Evolutionary conservation across 2,797 vertebrate species (phyloP).

Genomic region (Streptopelia turtur): DNA sequence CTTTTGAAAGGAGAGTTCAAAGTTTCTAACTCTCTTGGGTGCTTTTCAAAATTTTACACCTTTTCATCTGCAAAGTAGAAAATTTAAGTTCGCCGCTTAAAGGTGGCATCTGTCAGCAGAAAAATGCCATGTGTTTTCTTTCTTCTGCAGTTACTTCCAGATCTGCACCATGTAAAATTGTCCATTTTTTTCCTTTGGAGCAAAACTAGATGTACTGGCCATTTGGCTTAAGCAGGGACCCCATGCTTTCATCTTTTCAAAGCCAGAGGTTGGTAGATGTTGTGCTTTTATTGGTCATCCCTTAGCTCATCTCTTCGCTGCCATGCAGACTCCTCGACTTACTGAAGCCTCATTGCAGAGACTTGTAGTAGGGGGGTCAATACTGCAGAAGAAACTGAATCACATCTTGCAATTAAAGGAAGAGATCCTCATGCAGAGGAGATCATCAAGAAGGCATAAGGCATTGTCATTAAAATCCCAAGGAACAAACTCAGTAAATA

Average conservation of each 20-base stretch:
- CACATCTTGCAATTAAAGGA: not conserved
- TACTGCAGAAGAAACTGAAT: not conserved
- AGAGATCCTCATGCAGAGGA: not conserved
- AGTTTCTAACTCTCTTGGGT: not conserved
- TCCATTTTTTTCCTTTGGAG: fast-evolving
- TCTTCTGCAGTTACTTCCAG: not conserved
- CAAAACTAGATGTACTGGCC: not conserved
- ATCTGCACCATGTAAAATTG: not conserved
- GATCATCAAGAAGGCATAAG: not conserved
- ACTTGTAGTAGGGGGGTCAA: not conserved
- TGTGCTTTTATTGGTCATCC: not conserved
- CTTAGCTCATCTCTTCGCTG: not conserved
- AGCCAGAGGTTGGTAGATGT: not conserved
- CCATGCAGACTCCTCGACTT: not conserved
- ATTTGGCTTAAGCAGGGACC: not conserved
- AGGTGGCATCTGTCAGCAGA: not conserved
- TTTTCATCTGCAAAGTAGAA: not conserved
- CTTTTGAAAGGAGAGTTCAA: not conserved
- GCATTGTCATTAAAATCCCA: not conserved
- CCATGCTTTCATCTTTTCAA: not conserved
- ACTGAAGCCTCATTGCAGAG: not conserved
- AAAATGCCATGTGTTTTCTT: not conserved
- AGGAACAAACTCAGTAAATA: not conserved
- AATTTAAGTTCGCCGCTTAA: not conserved
- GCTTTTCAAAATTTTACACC: not conserved